Conservation (phyloP, 2,113 vertebrate species). For the Marmota monax region DNA sequence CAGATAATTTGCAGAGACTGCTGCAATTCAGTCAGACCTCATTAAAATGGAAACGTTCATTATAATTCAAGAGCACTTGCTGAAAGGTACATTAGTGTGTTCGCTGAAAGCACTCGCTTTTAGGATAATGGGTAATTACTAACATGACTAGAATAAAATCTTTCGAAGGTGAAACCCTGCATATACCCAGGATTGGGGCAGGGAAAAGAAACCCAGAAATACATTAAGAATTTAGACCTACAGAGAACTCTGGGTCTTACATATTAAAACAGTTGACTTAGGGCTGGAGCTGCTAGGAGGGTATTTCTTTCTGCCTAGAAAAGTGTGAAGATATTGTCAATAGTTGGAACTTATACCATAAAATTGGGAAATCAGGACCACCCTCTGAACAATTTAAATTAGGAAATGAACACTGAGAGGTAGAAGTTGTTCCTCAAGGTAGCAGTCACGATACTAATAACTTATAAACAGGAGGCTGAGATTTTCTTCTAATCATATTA, state of each 20-base stretch:
- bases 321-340: neutral
- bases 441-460: neutral
- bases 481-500: neutral
- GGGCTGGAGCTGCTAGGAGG: neutral
- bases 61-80: conserved; percentile 21
- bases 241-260: neutral
- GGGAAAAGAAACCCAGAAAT: neutral
- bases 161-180: neutral
- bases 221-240: neutral
- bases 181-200: neutral
- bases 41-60: conserved; percentile 59
- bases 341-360: neutral
- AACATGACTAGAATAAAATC: neutral
- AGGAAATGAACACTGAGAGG: neutral
- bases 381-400: neutral
- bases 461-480: neutral
- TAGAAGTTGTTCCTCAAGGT: neutral
- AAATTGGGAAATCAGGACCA: neutral
- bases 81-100: neutral
- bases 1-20: neutral
- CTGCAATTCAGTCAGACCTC: neutral
- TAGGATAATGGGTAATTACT: conserved; percentile 11
- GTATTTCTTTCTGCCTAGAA: neutral
- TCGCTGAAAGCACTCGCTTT: conserved; percentile 42
- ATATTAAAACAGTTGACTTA: neutral